Evolutionary conservation across 2,888 invertebrate species (phyloP), one percentile per base, ranked within the genome.

Genomic region (Patella depressa): DNA sequence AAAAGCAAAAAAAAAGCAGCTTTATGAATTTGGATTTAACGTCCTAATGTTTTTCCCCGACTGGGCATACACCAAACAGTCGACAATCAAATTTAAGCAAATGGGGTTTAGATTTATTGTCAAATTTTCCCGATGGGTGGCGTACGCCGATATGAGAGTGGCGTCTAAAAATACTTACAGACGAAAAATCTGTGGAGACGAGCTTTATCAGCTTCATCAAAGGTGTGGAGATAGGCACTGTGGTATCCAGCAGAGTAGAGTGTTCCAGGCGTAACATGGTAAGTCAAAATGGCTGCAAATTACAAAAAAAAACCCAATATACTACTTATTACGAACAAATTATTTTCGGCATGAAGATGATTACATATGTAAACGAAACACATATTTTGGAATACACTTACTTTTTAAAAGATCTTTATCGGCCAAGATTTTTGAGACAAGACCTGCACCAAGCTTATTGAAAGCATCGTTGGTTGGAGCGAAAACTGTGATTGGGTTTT

Each of bases 391-490:
- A 70, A 54, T n/a, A 53, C 1, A 78, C 80, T 81, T 81, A 86
- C 86, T 76, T 77, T 80, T 80, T 3, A 87, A 82, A 3, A 83
- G 73, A n/a, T 80, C 80, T 73, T 84, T 81, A 55, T 85, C 79
- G 11, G 74, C 81, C 19, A 83, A 65, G 5, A 87, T 77, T 53
- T 80, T 80, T 59, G 80, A 71, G 7, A 85, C 77, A 5, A 79
- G 82, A 53, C 72, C 82, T n/a, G 81, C 75, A 65, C 83, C 80
- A 14, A 92, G 89, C 34, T 88, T 70, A 83, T 93, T 93, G 87
- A 95, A 95, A 2, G 95, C 95, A 70, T 92, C 93, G 89, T 95
- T 94, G 11, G 93, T 94, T 12, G 95, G 95, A 72, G 95, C 95
- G 89, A 95, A 94, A 87, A 95, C 94, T 1, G 95, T 95, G 89